These are phyloP conservation scores for Spilogale gracilis DNA, from an alignment of 2,113 vertebrate genomes.

Conservation along the genomic window DNA sequence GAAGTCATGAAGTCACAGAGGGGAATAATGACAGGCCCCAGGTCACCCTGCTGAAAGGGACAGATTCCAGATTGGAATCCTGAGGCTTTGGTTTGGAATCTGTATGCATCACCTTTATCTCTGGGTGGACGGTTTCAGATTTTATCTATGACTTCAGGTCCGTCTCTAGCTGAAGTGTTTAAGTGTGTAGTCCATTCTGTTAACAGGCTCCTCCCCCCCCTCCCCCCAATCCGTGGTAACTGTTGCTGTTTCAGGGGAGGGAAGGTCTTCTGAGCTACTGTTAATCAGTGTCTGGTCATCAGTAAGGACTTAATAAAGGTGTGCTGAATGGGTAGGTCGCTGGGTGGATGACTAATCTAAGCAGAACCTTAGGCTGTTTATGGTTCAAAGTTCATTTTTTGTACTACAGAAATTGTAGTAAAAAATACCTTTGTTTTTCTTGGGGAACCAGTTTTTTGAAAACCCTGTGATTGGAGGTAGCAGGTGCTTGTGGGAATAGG, in stretches of 20 bases:
- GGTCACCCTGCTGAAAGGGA: not conserved
- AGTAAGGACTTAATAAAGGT: conserved; percentile 31
- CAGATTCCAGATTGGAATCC: not conserved
- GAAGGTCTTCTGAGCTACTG: not conserved
- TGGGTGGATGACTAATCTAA: conserved; percentile 32
- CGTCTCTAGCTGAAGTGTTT: not conserved
- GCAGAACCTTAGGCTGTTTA: conserved; percentile 15
- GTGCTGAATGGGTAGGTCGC: not conserved
- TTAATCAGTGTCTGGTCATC: not conserved
- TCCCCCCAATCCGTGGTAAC: not conserved
- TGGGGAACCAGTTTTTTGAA: not conserved
- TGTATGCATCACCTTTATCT: not conserved
- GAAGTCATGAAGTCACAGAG: not conserved
- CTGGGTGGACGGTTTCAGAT: not conserved
- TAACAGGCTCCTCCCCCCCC: not conserved
- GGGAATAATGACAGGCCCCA: not conserved
- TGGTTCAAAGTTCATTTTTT: conserved; percentile 36
- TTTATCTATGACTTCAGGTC: not conserved
- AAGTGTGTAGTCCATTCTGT: not conserved
- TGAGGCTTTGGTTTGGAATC: not conserved
- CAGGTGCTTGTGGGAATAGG: not conserved
- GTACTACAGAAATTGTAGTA: not conserved
- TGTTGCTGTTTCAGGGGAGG: conserved; percentile 7
- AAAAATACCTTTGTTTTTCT: conserved; percentile 32
- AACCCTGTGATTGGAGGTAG: not conserved